A percentile compares a stretch with the other conserved stretches of the same genome.
Evolutionary conservation across 2,113 vertebrate genomes (phyloP).

Genomic region (Castor canadensis): DNA sequence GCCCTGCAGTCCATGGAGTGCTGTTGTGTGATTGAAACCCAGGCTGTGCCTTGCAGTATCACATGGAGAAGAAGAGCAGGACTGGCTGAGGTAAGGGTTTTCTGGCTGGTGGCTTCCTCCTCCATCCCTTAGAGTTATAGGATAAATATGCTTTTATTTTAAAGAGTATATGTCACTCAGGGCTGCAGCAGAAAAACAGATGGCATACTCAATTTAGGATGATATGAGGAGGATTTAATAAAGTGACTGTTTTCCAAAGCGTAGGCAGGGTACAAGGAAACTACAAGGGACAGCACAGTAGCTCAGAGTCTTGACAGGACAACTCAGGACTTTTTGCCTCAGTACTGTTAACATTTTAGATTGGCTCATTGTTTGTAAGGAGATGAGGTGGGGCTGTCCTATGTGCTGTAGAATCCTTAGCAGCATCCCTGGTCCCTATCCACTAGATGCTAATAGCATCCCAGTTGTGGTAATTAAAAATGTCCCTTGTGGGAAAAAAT

Average conservation of each 20-base stretch:
- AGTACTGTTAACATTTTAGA: not conserved
- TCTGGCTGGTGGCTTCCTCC: not conserved
- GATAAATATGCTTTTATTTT: not conserved
- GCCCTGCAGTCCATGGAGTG: constrained; percentile 90
- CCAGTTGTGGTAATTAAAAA: not conserved
- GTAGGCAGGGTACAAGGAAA: not conserved
- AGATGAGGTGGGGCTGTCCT: not conserved
- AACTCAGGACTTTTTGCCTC: not conserved
- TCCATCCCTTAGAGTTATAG: not conserved
- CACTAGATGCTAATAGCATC: not conserved
- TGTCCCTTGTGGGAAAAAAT: not conserved
- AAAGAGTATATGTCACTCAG: not conserved
- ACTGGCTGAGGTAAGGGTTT: constrained; percentile 79
- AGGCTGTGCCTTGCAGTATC: constrained; percentile 88
- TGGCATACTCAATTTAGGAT: not conserved
- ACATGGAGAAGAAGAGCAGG: constrained; percentile 89
- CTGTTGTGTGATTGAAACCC: constrained; percentile 88
- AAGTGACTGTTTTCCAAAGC: not conserved
- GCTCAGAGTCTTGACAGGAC: not conserved
- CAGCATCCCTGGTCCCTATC: not conserved
- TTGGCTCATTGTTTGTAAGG: not conserved
- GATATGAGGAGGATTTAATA: not conserved
- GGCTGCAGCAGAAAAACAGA: not conserved
- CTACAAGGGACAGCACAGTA: not conserved
- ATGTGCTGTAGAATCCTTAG: not conserved